Evolutionary conservation across 2,888 invertebrate species (phyloP), one percentile per base, ranked within the genome.

Genomic region (Plebejus argus): DNA sequence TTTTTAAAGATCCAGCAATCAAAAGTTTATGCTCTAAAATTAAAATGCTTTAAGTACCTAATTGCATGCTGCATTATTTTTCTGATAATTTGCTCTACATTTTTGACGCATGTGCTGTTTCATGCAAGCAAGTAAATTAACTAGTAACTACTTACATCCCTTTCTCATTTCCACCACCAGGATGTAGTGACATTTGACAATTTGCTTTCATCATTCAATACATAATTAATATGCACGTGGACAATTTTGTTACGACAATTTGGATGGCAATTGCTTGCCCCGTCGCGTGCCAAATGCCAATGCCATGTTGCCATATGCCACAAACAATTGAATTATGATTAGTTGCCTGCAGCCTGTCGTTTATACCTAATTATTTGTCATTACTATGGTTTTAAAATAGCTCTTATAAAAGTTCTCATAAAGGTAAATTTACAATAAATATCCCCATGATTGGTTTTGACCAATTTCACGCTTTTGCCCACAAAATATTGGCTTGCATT

Each of bases 401-500:
- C 39, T 45, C 23, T 45, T 72, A 45, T 12, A 1, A 1, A 0
- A 1, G 15, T 45, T 12, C 0, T 1, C 0, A 71, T 23, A 72
- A 23, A 49, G 49, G 28, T 28, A 8, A 74, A 53, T 74, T 74
- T 28, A 53, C 15, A 18, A 8, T 23, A 49, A 20, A 45, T 12
- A 45, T 28, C 23, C 74, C 23, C 74, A 28, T 53, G 74, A 74
- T 74, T 74, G 53, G 74, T 28, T 49, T 23, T 45, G 23, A 61
- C 81, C 79, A 84, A 86, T 85, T 85, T 88, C 86, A 88, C 85
- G 88, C 83, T 83, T 39, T 45, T 80, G 82, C 79, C 78, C 79
- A 79, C 80, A 77, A 61, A 81, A 83, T 81, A 85, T 85, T 84
- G 84, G 83, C 81, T 82, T 78, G 81, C 82, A 80, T 84, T 86